Conservation (phyloP, 2,888 invertebrate genomes). For the Melieria omissa region DNA sequence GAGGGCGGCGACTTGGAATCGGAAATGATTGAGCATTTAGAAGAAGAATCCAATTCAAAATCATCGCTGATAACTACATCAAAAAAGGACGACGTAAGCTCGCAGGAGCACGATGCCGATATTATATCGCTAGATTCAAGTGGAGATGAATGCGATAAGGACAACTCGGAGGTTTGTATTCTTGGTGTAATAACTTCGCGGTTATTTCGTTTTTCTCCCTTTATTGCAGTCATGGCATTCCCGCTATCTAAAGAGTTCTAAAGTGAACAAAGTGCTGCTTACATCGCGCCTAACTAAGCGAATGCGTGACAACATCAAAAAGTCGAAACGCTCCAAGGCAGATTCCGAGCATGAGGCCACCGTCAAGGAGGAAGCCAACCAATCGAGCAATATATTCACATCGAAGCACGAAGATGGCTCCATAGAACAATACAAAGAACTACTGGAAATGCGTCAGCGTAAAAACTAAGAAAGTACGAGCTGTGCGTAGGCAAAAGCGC, state of each 20-base stretch:
- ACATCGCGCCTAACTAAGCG: slow-evolving; percentile 72
- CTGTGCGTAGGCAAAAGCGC: slow-evolving; percentile 12
- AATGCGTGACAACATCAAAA: slow-evolving; percentile 72
- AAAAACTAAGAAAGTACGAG: slow-evolving; percentile 46
- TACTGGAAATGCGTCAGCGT: slow-evolving; percentile 59
- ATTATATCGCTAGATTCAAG: slow-evolving; percentile 59
- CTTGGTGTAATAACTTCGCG: background rate
- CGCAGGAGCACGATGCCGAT: slow-evolving; percentile 50
- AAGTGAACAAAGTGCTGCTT: slow-evolving; percentile 71
- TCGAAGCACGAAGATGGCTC: slow-evolving; percentile 68
- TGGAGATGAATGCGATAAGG: slow-evolving; percentile 50
- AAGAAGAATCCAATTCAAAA: slow-evolving; percentile 49
- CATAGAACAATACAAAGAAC: slow-evolving; percentile 70
- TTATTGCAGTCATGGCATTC: slow-evolving; percentile 70
- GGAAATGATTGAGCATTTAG: slow-evolving; percentile 64
- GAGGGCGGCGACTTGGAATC: slow-evolving; percentile 63
- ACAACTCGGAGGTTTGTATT: slow-evolving; percentile 50
- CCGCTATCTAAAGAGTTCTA: slow-evolving; percentile 71
- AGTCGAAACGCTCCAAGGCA: slow-evolving; percentile 57
- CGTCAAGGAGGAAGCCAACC: slow-evolving; percentile 42
- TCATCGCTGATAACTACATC: slow-evolving; percentile 26
- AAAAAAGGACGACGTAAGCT: slow-evolving; percentile 26
- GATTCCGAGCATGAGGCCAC: slow-evolving; percentile 43
- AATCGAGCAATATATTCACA: slow-evolving; percentile 45
- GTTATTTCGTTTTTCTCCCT: slow-evolving; percentile 2